A percentile compares a stretch with the other conserved stretches of the same genome.
phyloP scores from a whole-genome alignment of 1,140 invertebrate species.

The Trichonephila clavipes region DNA sequence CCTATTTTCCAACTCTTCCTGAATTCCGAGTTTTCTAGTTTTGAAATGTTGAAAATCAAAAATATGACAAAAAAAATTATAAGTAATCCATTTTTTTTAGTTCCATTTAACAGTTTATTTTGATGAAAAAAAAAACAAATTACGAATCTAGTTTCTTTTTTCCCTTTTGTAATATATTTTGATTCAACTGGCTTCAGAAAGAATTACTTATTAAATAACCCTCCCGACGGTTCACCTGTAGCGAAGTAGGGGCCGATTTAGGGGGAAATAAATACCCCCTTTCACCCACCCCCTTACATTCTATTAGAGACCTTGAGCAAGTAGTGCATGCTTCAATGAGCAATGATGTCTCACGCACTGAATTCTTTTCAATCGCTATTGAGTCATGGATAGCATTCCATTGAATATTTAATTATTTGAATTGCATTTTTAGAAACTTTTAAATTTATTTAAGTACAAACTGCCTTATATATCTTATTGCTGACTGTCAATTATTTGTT shows the following conservation, averaged over 20 bases:
- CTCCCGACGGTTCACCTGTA: background rate
- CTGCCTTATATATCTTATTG: too few relatives aligned
- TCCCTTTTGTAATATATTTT: background rate
- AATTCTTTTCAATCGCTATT: background rate
- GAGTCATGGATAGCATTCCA: background rate
- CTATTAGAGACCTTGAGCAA: conserved; percentile 4
- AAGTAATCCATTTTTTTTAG: background rate
- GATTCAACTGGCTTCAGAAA: too few relatives aligned
- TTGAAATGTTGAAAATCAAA: background rate
- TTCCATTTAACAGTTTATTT: background rate
- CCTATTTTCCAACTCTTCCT: background rate
- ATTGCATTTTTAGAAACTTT: too few relatives aligned
- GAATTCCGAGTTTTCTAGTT: background rate
- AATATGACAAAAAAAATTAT: background rate
- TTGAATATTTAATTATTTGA: too few relatives aligned
- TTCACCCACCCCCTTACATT: background rate
- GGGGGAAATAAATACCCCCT: background rate
- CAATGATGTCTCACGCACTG: conserved; percentile 18
- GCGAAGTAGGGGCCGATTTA: background rate
- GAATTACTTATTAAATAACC: background rate
- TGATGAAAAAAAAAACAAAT: background rate
- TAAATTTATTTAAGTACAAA: too few relatives aligned
- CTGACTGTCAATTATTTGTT: too few relatives aligned
- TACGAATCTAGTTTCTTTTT: background rate
- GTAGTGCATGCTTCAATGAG: conserved; percentile 27